These are phyloP conservation scores for Micropoecilia bifurca DNA, from an alignment of 2,797 vertebrate species.

Conservation along the genomic window DNA sequence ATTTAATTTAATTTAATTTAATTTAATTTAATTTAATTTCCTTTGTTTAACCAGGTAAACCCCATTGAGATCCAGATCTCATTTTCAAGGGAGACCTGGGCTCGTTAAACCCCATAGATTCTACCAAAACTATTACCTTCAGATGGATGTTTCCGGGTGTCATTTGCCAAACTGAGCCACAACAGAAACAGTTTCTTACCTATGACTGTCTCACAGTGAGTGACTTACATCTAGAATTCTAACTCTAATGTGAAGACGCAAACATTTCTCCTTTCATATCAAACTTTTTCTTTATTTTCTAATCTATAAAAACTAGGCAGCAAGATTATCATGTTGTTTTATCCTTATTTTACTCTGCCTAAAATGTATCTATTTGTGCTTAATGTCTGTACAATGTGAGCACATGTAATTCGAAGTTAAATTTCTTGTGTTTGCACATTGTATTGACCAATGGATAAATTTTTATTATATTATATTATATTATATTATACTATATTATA, in stretches of 20 bases:
- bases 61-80: too few relatives aligned
- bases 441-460: too few relatives aligned
- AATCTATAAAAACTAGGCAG: neutral
- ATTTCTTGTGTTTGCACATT: neutral
- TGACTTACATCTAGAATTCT: neutral
- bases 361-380: neutral
- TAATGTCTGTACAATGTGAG: neutral
- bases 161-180: neutral
- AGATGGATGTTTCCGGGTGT: neutral
- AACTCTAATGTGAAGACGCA: neutral
- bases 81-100: too few relatives aligned
- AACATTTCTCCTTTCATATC: neutral
- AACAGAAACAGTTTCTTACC: too few relatives aligned
- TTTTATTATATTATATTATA: too few relatives aligned
- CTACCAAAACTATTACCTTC: too few relatives aligned
- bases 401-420: neutral
- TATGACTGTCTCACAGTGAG: neutral
- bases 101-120: neutral
- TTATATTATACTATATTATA: neutral
- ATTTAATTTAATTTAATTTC: too few relatives aligned
- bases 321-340: neutral
- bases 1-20: too few relatives aligned
- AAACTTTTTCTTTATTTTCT: neutral
- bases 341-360: neutral
- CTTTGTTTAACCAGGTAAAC: too few relatives aligned